Conservation (phyloP, 2,888 invertebrate species). For the Idaea dimidiata region DNA sequence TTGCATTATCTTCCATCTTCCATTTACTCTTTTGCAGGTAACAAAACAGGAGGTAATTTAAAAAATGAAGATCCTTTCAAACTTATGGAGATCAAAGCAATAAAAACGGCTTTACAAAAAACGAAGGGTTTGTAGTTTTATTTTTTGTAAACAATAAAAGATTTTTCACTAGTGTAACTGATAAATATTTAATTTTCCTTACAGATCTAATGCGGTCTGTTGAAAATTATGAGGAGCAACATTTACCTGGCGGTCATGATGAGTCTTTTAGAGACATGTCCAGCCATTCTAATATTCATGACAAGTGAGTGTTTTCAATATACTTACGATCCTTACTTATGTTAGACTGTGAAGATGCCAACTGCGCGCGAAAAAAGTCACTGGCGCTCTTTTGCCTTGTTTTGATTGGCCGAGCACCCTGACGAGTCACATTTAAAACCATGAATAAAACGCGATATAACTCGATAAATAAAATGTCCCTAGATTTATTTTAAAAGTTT, state of each 20-base stretch:
- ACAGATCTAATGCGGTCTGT: conserved; percentile 74
- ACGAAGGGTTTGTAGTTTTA: conserved; percentile 60
- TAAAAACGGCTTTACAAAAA: conserved; percentile 72
- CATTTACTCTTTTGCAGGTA: conserved; percentile 41
- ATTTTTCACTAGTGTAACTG: not conserved
- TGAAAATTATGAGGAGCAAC: conserved; percentile 67
- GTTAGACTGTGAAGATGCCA: too few species aligned
- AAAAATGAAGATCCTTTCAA: conserved; percentile 76
- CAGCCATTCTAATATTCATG: conserved; percentile 67
- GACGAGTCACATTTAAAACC: too few species aligned
- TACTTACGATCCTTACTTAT: not conserved
- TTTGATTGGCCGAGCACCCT: too few species aligned
- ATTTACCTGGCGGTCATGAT: conserved; percentile 55
- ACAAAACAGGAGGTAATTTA: conserved; percentile 59
- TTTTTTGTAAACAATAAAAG: not conserved
- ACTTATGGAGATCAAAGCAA: conserved; percentile 74
- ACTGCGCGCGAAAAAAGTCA: too few species aligned
- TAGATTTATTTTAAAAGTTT: too few species aligned
- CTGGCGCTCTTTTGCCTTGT: too few species aligned
- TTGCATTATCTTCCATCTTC: not conserved
- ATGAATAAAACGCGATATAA: too few species aligned
- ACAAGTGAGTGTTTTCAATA: conserved; percentile 54
- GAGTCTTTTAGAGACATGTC: conserved; percentile 59
- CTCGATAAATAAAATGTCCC: too few species aligned
- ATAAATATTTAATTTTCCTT: not conserved